Base-by-base conservation (phyloP, 2,113 vertebrate species). In the Nesogale talazaci region DNA sequence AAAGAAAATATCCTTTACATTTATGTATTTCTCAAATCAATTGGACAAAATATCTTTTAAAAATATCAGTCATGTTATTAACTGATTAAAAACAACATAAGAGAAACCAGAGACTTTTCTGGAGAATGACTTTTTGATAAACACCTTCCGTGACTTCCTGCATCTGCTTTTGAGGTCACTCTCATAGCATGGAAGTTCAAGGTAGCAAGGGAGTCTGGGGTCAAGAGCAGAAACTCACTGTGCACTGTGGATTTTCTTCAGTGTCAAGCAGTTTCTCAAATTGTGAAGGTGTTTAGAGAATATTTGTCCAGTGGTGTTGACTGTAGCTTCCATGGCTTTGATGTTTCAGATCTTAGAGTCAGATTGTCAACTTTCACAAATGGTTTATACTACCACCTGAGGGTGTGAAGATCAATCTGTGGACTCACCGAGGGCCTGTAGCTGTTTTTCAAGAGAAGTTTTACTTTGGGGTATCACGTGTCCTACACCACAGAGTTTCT, bases 11-110 rank as follows among this genome's bases (percentile, higher is more conserved):
- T 90, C 95, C 87, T 82, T 97, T 94, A 89, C 27, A 89, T 72
- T 85, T 80, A 12, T 67, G 81, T 96, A 90, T 95, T 92, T 92
- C 34, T 46, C 83, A 90, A 90, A 82, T 94, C 92, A 36, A 92
- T 85, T 95, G 90, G 42, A 90, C 42, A 84, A 86, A 74, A 23
- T 38, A 42, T 92, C 94, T 97, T 97, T 74, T 90, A 91, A 52
- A 5, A 40, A 19, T 27, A 69, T 8, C 27, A 86, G 80, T 2
- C 20, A 31, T 81, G 3, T n/a, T 92, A 34, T 1, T 65, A 36
- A 83, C 75, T 84, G 63, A 46, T 63, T 15, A 88, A 56, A 83
- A 40, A 81, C 19, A 57, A 29, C 19, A 46, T 72, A 46, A 56
- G 65, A 14, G 20, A 78, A 57, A 12, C 20, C 16, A n/a, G 9